Evolutionary conservation across 1,140 invertebrate species (phyloP).

Genomic region (Drosophila leontia): DNA sequence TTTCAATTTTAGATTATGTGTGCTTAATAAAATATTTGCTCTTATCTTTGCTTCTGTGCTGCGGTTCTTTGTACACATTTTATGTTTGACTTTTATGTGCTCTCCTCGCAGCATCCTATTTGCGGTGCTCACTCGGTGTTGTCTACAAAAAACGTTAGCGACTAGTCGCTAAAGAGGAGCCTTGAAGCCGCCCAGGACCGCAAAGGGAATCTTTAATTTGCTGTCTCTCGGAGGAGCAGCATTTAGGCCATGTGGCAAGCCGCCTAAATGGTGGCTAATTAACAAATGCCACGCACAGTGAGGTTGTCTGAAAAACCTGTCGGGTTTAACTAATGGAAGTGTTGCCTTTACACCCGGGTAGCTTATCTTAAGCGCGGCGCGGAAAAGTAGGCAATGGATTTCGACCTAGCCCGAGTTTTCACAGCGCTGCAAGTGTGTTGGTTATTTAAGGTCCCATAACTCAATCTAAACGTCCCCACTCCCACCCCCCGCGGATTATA

Average conservation of each 20-base stretch:
- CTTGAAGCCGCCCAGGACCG: background rate
- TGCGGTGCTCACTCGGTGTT: slow-evolving; percentile 17
- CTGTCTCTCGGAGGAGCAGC: slow-evolving; percentile 10
- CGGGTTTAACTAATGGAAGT: slow-evolving; percentile 36
- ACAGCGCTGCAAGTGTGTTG: slow-evolving; percentile 40
- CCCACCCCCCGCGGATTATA: slow-evolving; percentile 61
- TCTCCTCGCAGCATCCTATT: slow-evolving; percentile 18
- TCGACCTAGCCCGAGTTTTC: slow-evolving; percentile 6
- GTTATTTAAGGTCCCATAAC: slow-evolving; percentile 73
- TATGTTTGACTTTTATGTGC: slow-evolving; percentile 52
- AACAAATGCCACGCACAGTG: slow-evolving; percentile 66
- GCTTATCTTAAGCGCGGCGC: slow-evolving; percentile 41
- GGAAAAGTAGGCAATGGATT: slow-evolving; percentile 60
- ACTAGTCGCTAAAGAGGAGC: background rate
- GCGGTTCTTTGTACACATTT: slow-evolving; percentile 25
- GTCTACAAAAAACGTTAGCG: slow-evolving; percentile 1
- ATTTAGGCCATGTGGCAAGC: slow-evolving; percentile 44
- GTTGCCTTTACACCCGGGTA: slow-evolving; percentile 2
- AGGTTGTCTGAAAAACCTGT: slow-evolving; percentile 41
- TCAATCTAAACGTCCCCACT: slow-evolving; percentile 60
- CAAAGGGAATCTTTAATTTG: slow-evolving; percentile 34
- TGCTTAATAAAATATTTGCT: slow-evolving; percentile 78
- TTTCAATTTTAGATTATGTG: slow-evolving; percentile 80
- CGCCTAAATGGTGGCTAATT: slow-evolving; percentile 61
- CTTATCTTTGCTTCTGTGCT: slow-evolving; percentile 38